Base-by-base conservation (phyloP, 2,888 invertebrate genomes). In the Mythimna lalbum region DNA sequence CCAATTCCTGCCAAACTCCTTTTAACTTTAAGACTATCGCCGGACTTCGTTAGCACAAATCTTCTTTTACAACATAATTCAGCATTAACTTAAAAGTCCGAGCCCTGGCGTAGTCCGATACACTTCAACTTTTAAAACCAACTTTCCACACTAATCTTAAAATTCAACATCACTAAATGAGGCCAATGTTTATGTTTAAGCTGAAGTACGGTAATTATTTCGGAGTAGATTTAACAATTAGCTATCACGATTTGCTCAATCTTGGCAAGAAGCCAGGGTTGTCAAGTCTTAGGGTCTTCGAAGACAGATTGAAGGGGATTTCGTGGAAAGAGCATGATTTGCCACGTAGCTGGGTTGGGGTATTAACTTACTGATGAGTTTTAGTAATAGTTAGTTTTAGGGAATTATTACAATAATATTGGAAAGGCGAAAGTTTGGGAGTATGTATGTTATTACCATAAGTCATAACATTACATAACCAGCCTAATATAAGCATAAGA, bases 181-280 rank as follows among this genome's bases (percentile, higher is more conserved):
- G 66, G 61, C 10, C 63, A 64, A 49, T 78, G 78, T 78, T 78
- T 78, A 81, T 78, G 66, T 81, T 81, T 2, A 59, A 78, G 27
- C 73, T 31, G 27, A 31, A 78, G 60, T 52, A 49, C 31, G 23
- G 75, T 82, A 79, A 82, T 82, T 73, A 81, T 82, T 79, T 73
- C 73, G 0, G 69, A 77, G 69, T 80, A 67, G 80, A 77, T 74
- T 74, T 72, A 71, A 72, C 80, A 69, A 83, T 83, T 80, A 80
- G 69, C 74, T 49, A 70, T 63, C 56, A 21, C 56, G 56, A 67
- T 82, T 74, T 69, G 60, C 64, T 57, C 56, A 49, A 64, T 70
- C 70, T 59, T 73, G 59, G 73, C 70, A 27, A 0, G n/a, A 12
- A 52, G 67, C 66, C 67, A 79, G 62, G 64, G 67, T 31, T 80